phyloP scores from a whole-genome alignment of 2,113 vertebrate species.

The Caranx ignobilis region DNA sequence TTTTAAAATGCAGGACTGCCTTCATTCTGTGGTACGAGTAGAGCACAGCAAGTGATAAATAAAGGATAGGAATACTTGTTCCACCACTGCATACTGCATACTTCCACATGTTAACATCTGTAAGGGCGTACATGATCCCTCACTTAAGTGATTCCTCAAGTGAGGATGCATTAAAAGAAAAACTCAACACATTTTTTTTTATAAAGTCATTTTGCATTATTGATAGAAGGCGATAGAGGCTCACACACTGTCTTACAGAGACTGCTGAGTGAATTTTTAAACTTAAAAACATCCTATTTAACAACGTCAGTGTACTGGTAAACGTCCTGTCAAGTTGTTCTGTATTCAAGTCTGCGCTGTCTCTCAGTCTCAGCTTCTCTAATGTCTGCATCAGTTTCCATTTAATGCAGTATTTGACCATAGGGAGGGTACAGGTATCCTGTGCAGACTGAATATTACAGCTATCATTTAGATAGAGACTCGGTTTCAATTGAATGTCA shows the following conservation, averaged over 20 bases:
- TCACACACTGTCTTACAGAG: not conserved
- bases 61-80: too few species aligned
- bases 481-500: conserved; percentile 16
- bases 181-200: not conserved
- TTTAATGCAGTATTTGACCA: conserved; percentile 4
- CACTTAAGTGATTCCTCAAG: too few species aligned
- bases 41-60: too few species aligned
- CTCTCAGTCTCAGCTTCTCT: not conserved
- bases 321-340: not conserved
- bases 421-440: not conserved
- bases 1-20: too few species aligned
- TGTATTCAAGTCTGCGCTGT: not conserved
- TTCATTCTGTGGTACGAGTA: too few species aligned
- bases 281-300: not conserved
- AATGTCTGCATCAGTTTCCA: conserved; percentile 31
- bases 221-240: not conserved
- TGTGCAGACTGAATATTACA: conserved; percentile 22
- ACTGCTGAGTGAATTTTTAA: not conserved
- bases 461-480: conserved; percentile 19
- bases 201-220: not conserved
- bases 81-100: too few species aligned
- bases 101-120: too few species aligned
- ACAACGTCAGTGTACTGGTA: not conserved
- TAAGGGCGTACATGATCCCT: too few species aligned
- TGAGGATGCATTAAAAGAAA: too few species aligned